Evolutionary conservation across 2,113 vertebrate species (phyloP), one percentile per base, ranked within the genome.

Genomic region (Larimichthys polyactis): DNA sequence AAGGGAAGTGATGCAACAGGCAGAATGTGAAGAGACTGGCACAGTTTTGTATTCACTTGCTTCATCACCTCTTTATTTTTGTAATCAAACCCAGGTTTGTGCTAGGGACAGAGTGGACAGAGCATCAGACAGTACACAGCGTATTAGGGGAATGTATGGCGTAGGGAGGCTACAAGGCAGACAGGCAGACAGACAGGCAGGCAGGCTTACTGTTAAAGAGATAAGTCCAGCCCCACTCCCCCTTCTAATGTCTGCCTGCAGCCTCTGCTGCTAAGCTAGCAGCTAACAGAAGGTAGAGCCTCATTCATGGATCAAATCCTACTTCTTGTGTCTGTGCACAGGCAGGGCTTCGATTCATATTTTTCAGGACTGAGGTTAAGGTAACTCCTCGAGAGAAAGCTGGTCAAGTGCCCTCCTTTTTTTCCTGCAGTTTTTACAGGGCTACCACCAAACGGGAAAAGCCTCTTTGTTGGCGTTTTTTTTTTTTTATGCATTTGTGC

Each of bases 31-130:
- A 63, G 84, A 88, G 78, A 92, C 86, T 60, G 91, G 93, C 92
- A 94, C 93, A 90, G 85, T 92, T 91, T 87, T 91, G 77, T 92
- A 91, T 92, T 90, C 91, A 87, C 92, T 93, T 91, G 90, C 93
- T 92, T 92, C 89, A 92, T 93, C 91, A 90, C 92, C 94, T 93
- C 90, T 87, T 93, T 90, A 87, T 93, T 94, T 93, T 93, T 88
- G 79, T 90, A 94, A 90, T 90, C 81, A 83, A 91, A 92, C 88
- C 92, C 73, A 89, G 86, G 89, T 88, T 93, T 83, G 90, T 88
- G 84, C 83, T 81, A 79, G 68, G 70, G 89, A 82, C 76, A 63
- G 85, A 84, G 76, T 55, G 48, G 79, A 84, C 59, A 44, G 79
- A 84, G 90, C 87, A 80, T 82, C 78, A 58, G 76, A 78, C 88